These are phyloP conservation scores for Campylorhamphus procurvoides DNA, from an alignment of 2,113 vertebrate species.

Conservation along the genomic window DNA sequence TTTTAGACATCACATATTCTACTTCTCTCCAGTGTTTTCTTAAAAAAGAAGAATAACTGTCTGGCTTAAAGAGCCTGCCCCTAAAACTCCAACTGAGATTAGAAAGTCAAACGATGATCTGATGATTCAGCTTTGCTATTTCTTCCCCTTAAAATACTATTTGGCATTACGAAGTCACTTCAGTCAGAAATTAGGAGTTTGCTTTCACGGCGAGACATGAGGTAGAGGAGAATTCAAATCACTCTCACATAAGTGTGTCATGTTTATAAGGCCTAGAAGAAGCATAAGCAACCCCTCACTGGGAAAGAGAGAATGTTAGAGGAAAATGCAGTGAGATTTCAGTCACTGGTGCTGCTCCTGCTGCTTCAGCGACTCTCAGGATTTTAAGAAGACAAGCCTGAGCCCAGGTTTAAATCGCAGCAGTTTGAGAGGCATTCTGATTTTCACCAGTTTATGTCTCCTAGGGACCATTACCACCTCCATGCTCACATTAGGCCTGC, in stretches of 20 bases:
- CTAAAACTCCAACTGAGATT: not conserved
- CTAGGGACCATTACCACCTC: not conserved
- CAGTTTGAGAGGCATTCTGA: not conserved
- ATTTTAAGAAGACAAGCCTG: not conserved
- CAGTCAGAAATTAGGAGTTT: not conserved
- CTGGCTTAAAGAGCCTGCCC: not conserved
- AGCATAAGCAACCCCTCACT: not conserved
- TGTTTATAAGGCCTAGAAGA: not conserved
- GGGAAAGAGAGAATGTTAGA: not conserved
- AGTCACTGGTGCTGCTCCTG: not conserved
- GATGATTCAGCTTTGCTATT: constrained; percentile 13
- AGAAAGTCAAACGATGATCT: not conserved
- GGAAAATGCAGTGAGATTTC: not conserved
- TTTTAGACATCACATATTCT: not conserved
- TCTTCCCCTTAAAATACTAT: not conserved
- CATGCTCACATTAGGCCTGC: not conserved
- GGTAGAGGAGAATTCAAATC: not conserved
- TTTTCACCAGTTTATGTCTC: not conserved
- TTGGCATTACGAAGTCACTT: not conserved
- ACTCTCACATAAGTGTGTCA: not conserved
- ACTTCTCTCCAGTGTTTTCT: not conserved
- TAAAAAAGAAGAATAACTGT: not conserved
- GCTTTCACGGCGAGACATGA: not conserved
- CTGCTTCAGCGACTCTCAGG: not conserved
- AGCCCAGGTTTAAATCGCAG: not conserved